A percentile compares a stretch with the other conserved stretches of the same genome.
These are phyloP conservation scores for Papilio helenus DNA, from an alignment of 1,140 invertebrate species.

Conservation along the genomic window DNA sequence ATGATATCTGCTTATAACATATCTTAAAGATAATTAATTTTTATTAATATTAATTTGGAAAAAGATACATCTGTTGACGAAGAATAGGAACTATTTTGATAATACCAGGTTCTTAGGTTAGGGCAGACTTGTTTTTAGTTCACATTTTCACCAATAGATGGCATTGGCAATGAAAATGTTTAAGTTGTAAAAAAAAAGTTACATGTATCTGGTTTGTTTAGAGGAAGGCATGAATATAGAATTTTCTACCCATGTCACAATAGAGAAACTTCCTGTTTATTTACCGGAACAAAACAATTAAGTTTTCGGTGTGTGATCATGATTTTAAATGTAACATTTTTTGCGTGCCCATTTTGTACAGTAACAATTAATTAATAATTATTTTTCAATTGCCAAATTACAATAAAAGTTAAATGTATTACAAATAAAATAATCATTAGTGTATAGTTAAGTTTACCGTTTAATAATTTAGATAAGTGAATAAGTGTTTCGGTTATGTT, in stretches of 20 bases:
- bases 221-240: not conserved
- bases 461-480: not conserved
- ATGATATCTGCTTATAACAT: no score
- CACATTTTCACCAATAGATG: conserved; percentile 8
- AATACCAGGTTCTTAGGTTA: not conserved
- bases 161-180: not conserved
- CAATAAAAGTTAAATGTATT: not conserved
- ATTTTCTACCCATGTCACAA: not conserved
- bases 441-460: not conserved
- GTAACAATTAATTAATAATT: not conserved
- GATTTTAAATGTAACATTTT: not conserved
- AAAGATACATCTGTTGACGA: not conserved
- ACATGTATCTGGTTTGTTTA: not conserved
- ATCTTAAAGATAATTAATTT: not conserved
- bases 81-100: not conserved
- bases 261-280: not conserved
- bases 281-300: not conserved
- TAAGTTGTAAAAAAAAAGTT: not conserved
- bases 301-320: not conserved
- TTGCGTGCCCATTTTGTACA: no score
- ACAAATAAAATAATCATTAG: not conserved
- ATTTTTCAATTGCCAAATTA: not conserved
- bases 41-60: not conserved
- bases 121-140: not conserved
- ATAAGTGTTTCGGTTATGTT: conserved; percentile 1